Conservation (phyloP, 2,113 vertebrate species). For the Mungos mungo region DNA sequence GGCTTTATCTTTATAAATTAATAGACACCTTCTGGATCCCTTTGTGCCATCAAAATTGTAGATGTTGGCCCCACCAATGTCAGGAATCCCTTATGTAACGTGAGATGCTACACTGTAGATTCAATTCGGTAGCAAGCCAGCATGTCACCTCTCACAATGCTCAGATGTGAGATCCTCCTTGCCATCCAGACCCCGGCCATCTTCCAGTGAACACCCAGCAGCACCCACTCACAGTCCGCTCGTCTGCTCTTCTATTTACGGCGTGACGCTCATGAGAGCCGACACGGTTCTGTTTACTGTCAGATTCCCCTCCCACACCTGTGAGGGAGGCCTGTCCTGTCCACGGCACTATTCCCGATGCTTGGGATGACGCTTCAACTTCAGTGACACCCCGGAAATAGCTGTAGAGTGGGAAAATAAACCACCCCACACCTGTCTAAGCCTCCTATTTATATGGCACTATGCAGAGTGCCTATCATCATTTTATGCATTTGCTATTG, state of each 20-base stretch:
- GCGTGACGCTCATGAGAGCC: fast-evolving
- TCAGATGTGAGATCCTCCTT: background rate
- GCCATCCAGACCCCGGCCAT: background rate
- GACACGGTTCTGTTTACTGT: fast-evolving
- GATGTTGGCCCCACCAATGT: too few relatives aligned
- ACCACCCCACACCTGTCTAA: background rate
- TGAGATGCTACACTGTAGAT: background rate
- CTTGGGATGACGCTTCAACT: background rate
- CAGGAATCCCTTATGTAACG: background rate
- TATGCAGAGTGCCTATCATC: background rate
- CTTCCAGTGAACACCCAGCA: background rate
- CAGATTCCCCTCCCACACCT: background rate
- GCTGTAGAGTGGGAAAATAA: background rate
- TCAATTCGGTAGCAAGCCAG: background rate
- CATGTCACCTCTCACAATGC: background rate
- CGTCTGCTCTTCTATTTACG: fast-evolving
- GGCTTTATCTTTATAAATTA: background rate
- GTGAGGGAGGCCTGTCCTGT: background rate
- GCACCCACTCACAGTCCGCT: background rate
- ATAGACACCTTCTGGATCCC: background rate
- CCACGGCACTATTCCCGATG: fast-evolving
- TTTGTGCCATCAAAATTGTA: background rate
- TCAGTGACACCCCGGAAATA: background rate
- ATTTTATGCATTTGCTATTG: background rate
- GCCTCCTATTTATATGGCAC: background rate